Percentiles rank a stretch among this genome's conserved stretches.
Conservation (phyloP, 2,797 vertebrate genomes). For the Anguilla anguilla region DNA sequence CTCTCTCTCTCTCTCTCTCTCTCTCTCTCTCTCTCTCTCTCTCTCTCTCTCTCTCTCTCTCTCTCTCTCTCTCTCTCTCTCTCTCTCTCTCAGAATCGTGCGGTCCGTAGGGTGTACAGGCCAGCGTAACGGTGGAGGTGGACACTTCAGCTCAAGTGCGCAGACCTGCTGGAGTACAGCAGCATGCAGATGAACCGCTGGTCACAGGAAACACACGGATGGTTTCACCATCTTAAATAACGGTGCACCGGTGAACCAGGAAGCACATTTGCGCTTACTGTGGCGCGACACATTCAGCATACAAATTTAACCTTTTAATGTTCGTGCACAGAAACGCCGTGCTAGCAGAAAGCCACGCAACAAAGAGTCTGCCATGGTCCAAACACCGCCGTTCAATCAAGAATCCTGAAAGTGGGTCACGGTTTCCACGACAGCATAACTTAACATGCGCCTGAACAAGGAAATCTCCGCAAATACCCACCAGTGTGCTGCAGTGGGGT, state of each 20-base stretch:
- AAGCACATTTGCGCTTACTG: neutral
- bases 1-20: too few species aligned
- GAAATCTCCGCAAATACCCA: neutral
- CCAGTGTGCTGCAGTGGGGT: neutral
- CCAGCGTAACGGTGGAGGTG: neutral
- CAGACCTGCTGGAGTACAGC: neutral
- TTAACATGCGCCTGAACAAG: neutral
- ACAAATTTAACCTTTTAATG: neutral
- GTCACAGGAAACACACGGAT: neutral
- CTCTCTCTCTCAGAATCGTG: neutral
- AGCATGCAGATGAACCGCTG: neutral
- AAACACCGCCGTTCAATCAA: neutral
- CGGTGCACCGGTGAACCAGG: neutral
- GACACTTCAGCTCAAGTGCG: neutral
- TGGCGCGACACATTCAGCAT: neutral
- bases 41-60: too few species aligned
- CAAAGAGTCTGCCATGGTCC: neutral
- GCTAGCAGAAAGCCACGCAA: neutral
- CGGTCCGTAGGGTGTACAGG: neutral
- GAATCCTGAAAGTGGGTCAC: neutral
- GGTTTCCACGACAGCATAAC: neutral
- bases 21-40: too few species aligned
- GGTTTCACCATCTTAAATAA: neutral
- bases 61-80: too few species aligned
- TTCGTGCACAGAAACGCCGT: neutral